phyloP scores from a whole-genome alignment of 2,113 vertebrate species.

The Forbesichthys papilliferus region DNA sequence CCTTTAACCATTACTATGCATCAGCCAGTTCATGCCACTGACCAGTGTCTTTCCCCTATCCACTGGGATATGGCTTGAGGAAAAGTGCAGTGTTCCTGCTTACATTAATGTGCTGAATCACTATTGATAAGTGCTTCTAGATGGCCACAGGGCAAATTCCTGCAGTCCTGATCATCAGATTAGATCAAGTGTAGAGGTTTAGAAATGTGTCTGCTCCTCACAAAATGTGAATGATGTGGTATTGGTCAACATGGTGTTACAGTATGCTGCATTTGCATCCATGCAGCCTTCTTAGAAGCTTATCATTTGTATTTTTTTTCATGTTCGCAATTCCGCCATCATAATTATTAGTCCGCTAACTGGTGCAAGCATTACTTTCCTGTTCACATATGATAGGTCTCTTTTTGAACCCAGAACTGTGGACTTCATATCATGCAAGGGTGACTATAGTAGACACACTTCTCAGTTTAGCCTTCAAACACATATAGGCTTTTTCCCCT shows the following conservation, averaged over 20 bases:
- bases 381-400: no score
- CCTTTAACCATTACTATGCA: not conserved
- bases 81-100: conserved; percentile 11
- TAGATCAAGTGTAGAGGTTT: not conserved
- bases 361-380: no score
- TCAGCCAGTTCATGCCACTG: conserved; percentile 9
- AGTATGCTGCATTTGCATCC: no score
- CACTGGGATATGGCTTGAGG: not conserved
- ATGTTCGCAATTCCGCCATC: no score
- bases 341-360: no score
- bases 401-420: no score
- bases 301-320: no score
- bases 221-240: conserved; percentile 8
- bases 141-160: conserved; percentile 14
- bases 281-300: no score
- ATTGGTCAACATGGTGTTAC: not conserved
- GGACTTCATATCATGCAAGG: no score
- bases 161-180: conserved; percentile 22
- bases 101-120: conserved; percentile 25
- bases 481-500: no score
- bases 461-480: no score
- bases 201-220: conserved; percentile 11
- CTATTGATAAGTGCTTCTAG: conserved; percentile 8
- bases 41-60: conserved; percentile 6
- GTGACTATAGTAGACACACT: no score